Conservation (phyloP, 2,888 invertebrate genomes). For the Leptogaster cylindrica region DNA sequence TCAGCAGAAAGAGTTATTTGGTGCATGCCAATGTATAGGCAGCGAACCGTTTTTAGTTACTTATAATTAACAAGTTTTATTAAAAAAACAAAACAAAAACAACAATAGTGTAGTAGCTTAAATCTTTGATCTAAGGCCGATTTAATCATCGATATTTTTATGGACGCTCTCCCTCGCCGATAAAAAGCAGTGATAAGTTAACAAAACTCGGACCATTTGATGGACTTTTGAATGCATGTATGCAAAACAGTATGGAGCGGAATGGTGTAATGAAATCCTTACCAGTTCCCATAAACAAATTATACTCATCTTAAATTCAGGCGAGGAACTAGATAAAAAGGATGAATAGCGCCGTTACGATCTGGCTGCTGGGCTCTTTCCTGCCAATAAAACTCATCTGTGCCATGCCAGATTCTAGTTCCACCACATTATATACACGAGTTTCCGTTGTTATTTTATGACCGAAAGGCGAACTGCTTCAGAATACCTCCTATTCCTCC, state of each 20-base stretch:
- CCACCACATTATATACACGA: slow-evolving; percentile 31
- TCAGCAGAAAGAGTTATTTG: too few species aligned
- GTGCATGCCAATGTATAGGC: too few species aligned
- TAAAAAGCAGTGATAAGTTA: too few species aligned
- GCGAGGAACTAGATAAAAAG: slow-evolving; percentile 11
- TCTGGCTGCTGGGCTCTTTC: background rate
- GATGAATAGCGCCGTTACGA: slow-evolving; percentile 10
- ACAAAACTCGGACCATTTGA: too few species aligned
- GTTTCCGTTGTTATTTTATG: slow-evolving; percentile 32
- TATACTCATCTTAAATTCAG: slow-evolving; percentile 17
- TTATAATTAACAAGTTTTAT: background rate
- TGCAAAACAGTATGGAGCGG: too few species aligned
- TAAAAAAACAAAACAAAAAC: background rate
- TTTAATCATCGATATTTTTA: too few species aligned
- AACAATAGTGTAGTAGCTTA: background rate
- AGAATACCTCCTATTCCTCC: background rate
- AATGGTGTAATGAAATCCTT: slow-evolving; percentile 16
- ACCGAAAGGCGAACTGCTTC: slow-evolving; percentile 1
- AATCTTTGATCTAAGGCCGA: too few species aligned
- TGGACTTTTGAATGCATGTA: too few species aligned
- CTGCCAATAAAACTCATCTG: slow-evolving; percentile 34
- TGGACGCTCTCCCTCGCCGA: too few species aligned
- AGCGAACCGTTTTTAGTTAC: too few species aligned
- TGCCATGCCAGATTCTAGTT: slow-evolving; percentile 25
- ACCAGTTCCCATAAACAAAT: slow-evolving; percentile 30